Conservation (phyloP, 2,113 vertebrate genomes). For the Athene cunicularia region DNA sequence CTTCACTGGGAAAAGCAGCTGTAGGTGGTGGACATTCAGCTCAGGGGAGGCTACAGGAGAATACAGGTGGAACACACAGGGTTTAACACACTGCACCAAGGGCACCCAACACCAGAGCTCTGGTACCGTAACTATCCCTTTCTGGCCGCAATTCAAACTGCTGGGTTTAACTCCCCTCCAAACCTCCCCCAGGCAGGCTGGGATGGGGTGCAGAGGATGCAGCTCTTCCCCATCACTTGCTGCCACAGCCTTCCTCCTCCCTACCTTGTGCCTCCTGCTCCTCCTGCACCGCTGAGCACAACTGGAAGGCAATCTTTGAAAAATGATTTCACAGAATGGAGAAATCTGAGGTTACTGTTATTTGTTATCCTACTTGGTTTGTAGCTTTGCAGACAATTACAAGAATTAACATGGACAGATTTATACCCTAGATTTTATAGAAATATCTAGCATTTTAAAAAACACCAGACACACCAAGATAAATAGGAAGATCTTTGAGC, state of each 20-base stretch:
- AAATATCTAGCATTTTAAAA: background rate
- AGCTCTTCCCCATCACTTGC: background rate
- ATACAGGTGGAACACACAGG: accelerated
- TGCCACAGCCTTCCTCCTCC: background rate
- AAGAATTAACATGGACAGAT: conserved; percentile 22
- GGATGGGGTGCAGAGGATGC: background rate
- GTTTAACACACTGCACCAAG: background rate
- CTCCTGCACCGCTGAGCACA: accelerated
- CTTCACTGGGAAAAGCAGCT: background rate
- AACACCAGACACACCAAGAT: background rate
- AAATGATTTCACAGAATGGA: background rate
- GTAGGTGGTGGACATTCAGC: background rate
- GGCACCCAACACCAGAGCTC: background rate
- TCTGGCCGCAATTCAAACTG: accelerated
- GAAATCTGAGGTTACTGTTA: background rate
- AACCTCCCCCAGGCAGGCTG: accelerated
- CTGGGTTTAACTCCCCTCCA: background rate
- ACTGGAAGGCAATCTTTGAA: background rate
- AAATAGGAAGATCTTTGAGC: background rate
- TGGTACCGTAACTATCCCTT: accelerated
- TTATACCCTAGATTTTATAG: background rate
- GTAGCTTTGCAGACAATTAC: background rate
- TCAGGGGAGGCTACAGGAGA: accelerated
- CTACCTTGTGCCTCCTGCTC: accelerated
- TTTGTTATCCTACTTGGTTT: background rate